These are phyloP conservation scores for Caenorhabditis afra DNA, from an alignment of 2,888 invertebrate genomes.

Conservation along the genomic window DNA sequence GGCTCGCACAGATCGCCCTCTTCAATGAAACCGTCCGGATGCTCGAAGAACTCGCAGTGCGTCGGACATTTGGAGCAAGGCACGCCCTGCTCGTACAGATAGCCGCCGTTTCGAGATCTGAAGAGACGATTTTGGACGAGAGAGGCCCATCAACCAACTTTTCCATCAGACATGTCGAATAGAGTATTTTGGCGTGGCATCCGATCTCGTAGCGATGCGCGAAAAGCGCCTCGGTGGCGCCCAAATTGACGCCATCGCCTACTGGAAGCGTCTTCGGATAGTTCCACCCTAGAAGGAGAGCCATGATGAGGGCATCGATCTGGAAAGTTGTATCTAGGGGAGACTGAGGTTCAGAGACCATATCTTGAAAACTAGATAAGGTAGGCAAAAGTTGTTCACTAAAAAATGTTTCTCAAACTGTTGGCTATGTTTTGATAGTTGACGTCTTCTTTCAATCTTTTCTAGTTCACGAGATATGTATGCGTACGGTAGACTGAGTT, in stretches of 20 bases:
- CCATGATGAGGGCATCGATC: background rate
- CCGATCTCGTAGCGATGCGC: conserved; percentile 25
- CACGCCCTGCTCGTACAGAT: conserved; percentile 10
- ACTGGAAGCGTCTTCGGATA: background rate
- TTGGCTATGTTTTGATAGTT: no score
- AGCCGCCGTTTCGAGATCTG: background rate
- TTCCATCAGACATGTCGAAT: conserved; percentile 8
- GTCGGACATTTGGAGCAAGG: conserved; percentile 23
- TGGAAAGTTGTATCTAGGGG: background rate
- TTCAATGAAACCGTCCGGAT: conserved; percentile 8
- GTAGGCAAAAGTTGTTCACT: no score
- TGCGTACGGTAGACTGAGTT: no score
- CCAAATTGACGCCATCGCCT: background rate
- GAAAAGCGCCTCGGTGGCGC: conserved; percentile 9
- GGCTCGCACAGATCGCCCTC: conserved; percentile 26
- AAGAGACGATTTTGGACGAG: background rate
- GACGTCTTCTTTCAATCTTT: no score
- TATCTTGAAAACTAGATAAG: no score
- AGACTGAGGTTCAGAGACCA: no score
- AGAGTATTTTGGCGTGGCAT: conserved; percentile 7
- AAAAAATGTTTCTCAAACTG: no score
- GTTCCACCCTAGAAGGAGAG: background rate
- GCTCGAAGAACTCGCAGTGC: conserved; percentile 6
- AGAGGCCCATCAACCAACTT: conserved; percentile 6
- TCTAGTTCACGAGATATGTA: no score